Evolutionary conservation across 2,797 vertebrate species (phyloP).

Genomic region (Distichodus sexfasciatus): DNA sequence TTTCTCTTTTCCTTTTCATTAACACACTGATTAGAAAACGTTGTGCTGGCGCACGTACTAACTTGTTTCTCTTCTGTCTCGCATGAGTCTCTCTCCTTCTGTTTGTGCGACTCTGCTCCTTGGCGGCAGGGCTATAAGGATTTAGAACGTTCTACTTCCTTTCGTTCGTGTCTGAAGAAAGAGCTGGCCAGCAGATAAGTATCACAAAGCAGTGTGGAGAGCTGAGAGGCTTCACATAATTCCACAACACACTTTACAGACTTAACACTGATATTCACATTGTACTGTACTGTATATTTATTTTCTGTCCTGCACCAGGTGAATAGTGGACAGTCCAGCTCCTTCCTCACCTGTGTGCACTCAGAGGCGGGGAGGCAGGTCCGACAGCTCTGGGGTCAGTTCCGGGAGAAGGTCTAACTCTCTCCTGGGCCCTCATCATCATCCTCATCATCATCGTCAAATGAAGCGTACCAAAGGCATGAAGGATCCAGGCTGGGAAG

Average conservation of each 20-base stretch:
- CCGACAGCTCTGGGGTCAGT: conserved; percentile 56
- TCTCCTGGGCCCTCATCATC: too few species aligned
- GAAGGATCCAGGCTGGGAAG: too few species aligned
- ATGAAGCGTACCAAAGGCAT: too few species aligned
- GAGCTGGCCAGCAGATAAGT: conserved; percentile 87
- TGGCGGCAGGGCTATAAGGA: conserved; percentile 87
- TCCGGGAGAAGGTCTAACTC: conserved; percentile 41
- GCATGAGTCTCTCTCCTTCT: not conserved
- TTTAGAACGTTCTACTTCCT: conserved; percentile 88
- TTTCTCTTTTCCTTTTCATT: not conserved
- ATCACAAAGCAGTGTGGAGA: too few species aligned
- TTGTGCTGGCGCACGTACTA: too few species aligned
- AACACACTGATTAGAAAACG: too few species aligned
- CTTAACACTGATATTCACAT: not conserved
- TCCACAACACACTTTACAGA: too few species aligned
- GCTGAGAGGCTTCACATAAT: too few species aligned
- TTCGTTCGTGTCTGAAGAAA: conserved; percentile 95
- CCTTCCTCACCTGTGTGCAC: conserved; percentile 59
- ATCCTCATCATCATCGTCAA: conserved; percentile 7
- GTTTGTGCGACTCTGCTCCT: not conserved
- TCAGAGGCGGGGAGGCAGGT: conserved; percentile 55
- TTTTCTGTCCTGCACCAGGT: conserved; percentile 63
- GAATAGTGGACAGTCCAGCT: conserved; percentile 56
- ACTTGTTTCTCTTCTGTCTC: too few species aligned
- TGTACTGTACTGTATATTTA: not conserved